Conservation (phyloP, 2,797 vertebrate species). For the Coccyzus lansbergi region DNA sequence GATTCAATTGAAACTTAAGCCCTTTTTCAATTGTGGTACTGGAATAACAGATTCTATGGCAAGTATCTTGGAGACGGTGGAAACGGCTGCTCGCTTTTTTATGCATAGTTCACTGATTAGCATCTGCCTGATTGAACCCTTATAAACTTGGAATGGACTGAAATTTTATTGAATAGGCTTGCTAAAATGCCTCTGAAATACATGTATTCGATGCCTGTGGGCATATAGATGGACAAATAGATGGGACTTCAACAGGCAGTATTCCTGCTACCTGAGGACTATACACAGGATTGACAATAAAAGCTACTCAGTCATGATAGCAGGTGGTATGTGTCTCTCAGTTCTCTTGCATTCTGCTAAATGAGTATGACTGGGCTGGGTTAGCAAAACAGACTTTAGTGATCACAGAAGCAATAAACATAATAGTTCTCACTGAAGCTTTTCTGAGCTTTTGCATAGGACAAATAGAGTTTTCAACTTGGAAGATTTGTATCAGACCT, state of each 20-base stretch:
- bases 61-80: slow-evolving; percentile 72
- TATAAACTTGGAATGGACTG: slow-evolving; percentile 63
- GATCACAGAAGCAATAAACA: background rate
- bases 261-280: background rate
- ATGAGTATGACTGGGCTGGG: background rate
- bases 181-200: slow-evolving; percentile 66
- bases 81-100: slow-evolving; percentile 73
- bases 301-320: background rate
- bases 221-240: background rate
- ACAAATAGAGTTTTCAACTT: background rate
- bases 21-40: slow-evolving; percentile 61
- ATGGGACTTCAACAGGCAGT: background rate
- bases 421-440: background rate
- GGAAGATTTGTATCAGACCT: background rate
- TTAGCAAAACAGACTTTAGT: background rate
- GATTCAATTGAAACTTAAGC: slow-evolving; percentile 64
- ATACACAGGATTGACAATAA: background rate
- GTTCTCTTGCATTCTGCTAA: background rate
- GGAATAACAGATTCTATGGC: slow-evolving; percentile 60
- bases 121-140: slow-evolving; percentile 71
- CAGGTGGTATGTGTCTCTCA: background rate
- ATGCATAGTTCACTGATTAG: slow-evolving; percentile 68
- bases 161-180: slow-evolving; percentile 60
- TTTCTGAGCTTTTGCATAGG: background rate
- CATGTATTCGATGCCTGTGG: background rate